Conservation (phyloP, 2,113 vertebrate species). For the Pampusana beccarii region DNA sequence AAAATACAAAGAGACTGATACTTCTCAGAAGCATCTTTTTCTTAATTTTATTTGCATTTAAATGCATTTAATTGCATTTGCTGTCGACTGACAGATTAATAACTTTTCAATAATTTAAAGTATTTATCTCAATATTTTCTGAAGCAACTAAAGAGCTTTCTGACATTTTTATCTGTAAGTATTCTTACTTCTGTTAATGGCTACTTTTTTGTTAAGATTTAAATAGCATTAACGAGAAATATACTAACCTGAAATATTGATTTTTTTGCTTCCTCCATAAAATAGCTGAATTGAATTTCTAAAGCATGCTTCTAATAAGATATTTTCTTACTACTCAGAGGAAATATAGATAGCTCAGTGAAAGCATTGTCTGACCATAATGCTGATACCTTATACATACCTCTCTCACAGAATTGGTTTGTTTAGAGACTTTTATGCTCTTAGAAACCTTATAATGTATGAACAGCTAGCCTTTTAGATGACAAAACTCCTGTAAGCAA, state of each 20-base stretch:
- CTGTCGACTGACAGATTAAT: background rate
- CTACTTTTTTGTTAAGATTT: background rate
- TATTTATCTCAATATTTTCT: background rate
- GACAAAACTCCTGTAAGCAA: background rate
- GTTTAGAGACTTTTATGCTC: background rate
- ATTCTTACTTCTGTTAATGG: background rate
- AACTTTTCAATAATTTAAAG: background rate
- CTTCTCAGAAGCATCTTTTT: background rate
- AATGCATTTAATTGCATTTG: too few relatives aligned
- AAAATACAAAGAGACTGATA: background rate
- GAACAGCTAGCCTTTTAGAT: conserved; percentile 15
- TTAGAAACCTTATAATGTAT: conserved; percentile 17
- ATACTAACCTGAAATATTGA: background rate
- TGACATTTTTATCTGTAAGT: background rate
- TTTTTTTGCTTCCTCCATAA: background rate
- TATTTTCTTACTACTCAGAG: background rate
- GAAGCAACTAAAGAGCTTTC: background rate
- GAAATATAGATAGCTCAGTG: background rate
- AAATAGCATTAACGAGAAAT: background rate
- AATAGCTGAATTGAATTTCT: background rate
- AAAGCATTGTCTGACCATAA: background rate
- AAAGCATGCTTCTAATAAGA: background rate
- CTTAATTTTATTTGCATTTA: background rate
- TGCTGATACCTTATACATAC: background rate
- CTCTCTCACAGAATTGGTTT: background rate